Base-by-base conservation (phyloP, 2,113 vertebrate genomes). In the Typhlomys cinereus region DNA sequence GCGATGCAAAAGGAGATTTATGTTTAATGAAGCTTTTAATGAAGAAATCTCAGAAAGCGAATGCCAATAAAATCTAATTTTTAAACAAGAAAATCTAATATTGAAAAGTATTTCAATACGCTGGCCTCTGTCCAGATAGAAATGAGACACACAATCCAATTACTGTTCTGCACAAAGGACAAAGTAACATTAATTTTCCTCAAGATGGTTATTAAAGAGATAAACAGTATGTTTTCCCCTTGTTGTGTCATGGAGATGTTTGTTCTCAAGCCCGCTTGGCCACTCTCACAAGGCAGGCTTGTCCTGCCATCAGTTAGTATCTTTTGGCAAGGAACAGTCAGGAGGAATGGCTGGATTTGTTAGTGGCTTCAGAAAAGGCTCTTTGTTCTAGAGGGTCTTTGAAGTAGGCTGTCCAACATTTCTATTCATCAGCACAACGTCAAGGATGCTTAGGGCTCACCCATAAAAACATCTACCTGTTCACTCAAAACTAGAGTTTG, bases 81-180 rank as follows among this genome's bases (percentile, higher is more conserved):
- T 98, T 98, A 97, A 97, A 98, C 93, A 98, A 97, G 98, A 98
- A 98, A 98, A 98, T 98, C 98, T 98, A 98, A 98, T 98, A 98
- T 97, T 97, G 97, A 97, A 96, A 98, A 98, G 98, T 97, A 98
- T 98, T 98, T 98, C 98, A 98, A 98, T 98, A 97, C 97, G 97
- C 98, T 98, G 98, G 98, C 97, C 97, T 98, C 98, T 98, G 98
- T 98, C 98, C 98, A 98, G 98, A 96, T 98, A 98, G 97, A 98
- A 98, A 98, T 98, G 98, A 98, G 98, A 98, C 97, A 98, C 97
- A 98, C 98, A 98, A 98, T 98, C 97, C 98, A 98, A 98, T 98
- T 98, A 98, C 92, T 97, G 97, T 98, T 97, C 97, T 94, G 93
- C 96, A 98, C 97, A 98, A 98, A 98, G 97, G 97, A 98, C 98